Conservation (phyloP, 2,113 vertebrate species). For the Dendrocopos noguchii region DNA sequence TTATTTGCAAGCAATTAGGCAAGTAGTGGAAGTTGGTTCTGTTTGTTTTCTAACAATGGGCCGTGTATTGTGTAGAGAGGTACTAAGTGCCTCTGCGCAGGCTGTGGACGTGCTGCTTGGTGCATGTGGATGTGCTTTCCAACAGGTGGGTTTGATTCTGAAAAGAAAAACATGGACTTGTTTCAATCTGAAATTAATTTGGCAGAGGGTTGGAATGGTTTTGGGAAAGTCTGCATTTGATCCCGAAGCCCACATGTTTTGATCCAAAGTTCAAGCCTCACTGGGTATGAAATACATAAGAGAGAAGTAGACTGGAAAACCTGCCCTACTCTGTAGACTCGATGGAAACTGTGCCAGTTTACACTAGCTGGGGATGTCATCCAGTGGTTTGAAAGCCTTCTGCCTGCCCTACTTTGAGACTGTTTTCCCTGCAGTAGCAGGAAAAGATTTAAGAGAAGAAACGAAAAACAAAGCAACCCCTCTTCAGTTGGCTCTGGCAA, state of each 20-base stretch:
- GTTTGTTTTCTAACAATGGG: not conserved
- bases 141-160: constrained; percentile 64
- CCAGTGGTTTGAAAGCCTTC: not conserved
- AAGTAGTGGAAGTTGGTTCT: not conserved
- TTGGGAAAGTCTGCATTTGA: constrained; percentile 5
- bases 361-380: not conserved
- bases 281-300: not conserved
- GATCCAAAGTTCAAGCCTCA: not conserved
- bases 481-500: not conserved
- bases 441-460: not conserved
- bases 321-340: not conserved
- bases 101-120: not conserved
- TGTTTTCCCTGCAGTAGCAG: not conserved
- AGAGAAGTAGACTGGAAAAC: not conserved
- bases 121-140: not conserved
- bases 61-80: not conserved
- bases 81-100: accelerated
- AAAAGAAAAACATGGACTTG: constrained; percentile 8
- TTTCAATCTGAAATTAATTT: constrained; percentile 49
- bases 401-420: not conserved
- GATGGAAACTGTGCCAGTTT: not conserved
- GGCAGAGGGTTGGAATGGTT: constrained; percentile 12
- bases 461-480: not conserved
- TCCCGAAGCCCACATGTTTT: not conserved
- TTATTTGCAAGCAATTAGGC: not conserved